These are phyloP conservation scores for Aphelocoma californica DNA, from an alignment of 2,797 vertebrate species.

Conservation along the genomic window DNA sequence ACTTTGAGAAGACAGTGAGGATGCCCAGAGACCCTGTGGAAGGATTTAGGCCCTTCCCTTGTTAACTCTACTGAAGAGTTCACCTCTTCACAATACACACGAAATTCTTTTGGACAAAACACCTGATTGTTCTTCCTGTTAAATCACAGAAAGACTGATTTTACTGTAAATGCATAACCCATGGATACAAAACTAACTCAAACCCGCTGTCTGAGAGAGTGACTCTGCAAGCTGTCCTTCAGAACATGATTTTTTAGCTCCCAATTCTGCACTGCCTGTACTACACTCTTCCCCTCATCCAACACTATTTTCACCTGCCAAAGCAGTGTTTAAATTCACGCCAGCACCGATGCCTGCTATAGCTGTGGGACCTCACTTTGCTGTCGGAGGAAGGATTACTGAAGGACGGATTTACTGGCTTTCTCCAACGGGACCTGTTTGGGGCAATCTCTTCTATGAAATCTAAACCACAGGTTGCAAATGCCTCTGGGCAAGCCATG, in stretches of 20 bases:
- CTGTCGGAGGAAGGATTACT: neutral
- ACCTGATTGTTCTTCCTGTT: neutral
- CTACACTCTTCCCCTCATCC: neutral
- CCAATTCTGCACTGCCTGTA: neutral
- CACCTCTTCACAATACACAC: neutral
- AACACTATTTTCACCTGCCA: neutral
- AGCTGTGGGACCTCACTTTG: neutral
- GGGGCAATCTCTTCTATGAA: neutral
- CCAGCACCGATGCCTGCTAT: neutral
- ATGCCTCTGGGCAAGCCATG: neutral
- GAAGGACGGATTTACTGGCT: neutral
- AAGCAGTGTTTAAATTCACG: neutral
- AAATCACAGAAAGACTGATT: neutral
- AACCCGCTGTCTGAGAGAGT: fast-evolving
- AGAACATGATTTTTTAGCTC: fast-evolving
- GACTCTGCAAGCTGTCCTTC: neutral
- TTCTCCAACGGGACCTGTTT: neutral
- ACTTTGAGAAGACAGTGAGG: neutral
- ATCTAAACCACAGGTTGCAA: neutral
- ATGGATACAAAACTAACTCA: neutral
- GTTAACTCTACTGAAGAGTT: neutral
- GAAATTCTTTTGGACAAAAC: neutral
- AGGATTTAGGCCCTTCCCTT: neutral
- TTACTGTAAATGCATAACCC: neutral
- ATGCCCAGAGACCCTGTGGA: fast-evolving